Evolutionary conservation across 2,113 vertebrate species (phyloP).

Genomic region (Chlorocebus sabaeus): DNA sequence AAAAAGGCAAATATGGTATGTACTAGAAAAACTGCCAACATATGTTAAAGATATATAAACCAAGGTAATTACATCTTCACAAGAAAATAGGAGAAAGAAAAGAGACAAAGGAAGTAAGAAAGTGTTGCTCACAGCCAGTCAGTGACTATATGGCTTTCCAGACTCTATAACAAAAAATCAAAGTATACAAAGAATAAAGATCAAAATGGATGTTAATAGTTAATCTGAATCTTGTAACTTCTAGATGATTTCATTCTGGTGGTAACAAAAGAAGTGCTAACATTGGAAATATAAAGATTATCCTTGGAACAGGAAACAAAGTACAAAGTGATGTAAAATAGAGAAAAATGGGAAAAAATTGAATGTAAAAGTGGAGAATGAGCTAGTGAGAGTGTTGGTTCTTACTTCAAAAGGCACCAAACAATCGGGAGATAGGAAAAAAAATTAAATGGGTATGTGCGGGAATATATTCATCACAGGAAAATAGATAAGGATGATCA

Average conservation of each 20-base stretch:
- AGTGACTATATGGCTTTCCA: background rate
- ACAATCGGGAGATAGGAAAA: background rate
- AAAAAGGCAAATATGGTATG: background rate
- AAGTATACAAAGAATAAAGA: background rate
- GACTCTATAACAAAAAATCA: background rate
- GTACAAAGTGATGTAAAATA: background rate
- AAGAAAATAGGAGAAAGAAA: background rate
- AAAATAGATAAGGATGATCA: background rate
- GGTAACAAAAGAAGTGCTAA: background rate
- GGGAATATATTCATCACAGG: background rate
- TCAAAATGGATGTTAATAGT: background rate
- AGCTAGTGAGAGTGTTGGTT: background rate
- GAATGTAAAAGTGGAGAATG: background rate
- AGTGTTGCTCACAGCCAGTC: background rate
- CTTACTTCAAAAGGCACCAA: background rate
- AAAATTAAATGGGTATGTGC: background rate
- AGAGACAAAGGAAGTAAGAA: background rate
- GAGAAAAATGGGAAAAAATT: background rate
- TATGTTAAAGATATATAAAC: background rate
- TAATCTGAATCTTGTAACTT: background rate
- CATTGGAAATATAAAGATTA: conserved; percentile 18
- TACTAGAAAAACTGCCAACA: background rate
- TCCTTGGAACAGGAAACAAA: background rate
- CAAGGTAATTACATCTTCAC: background rate
- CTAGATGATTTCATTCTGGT: background rate